A percentile compares a stretch with the other conserved stretches of the same genome.
Evolutionary conservation across 2,797 vertebrate species (phyloP).

Genomic region (Sebastes vulpes): DNA sequence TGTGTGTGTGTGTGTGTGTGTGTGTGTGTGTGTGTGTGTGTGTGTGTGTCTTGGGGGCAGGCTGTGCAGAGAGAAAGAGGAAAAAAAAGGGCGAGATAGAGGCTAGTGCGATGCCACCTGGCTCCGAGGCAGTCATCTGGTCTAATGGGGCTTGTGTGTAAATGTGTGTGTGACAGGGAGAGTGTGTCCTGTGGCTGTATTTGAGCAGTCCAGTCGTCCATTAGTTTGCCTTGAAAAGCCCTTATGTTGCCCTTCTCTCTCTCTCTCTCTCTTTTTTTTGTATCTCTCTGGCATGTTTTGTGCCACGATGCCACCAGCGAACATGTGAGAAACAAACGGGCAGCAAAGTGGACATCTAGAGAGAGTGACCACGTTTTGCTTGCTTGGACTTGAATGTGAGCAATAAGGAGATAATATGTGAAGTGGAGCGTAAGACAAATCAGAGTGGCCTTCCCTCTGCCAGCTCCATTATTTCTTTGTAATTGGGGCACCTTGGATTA

Average conservation of each 20-base stretch:
- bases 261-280: not conserved
- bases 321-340: slow-evolving; percentile 23
- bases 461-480: not conserved
- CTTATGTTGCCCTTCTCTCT: slow-evolving; percentile 57
- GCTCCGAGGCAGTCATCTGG: slow-evolving; percentile 73
- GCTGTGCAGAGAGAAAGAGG: slow-evolving; percentile 22
- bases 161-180: not conserved
- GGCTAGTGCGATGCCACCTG: slow-evolving; percentile 53
- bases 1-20: not conserved
- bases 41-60: slow-evolving; percentile 42
- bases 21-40: slow-evolving; percentile 2
- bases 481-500: slow-evolving; percentile 10
- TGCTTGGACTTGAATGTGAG: not conserved
- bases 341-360: not conserved
- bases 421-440: not conserved
- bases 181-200: not conserved
- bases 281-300: slow-evolving; percentile 4
- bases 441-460: not conserved
- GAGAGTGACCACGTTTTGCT: not conserved
- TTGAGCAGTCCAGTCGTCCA: slow-evolving; percentile 62
- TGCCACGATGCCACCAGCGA: slow-evolving; percentile 11
- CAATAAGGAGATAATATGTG: not conserved
- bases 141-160: slow-evolving; percentile 55
- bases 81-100: slow-evolving; percentile 19
- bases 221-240: slow-evolving; percentile 63